Evolutionary conservation across 2,888 invertebrate species (phyloP), one percentile per base, ranked within the genome.

Genomic region (Aricia artaxerxes): DNA sequence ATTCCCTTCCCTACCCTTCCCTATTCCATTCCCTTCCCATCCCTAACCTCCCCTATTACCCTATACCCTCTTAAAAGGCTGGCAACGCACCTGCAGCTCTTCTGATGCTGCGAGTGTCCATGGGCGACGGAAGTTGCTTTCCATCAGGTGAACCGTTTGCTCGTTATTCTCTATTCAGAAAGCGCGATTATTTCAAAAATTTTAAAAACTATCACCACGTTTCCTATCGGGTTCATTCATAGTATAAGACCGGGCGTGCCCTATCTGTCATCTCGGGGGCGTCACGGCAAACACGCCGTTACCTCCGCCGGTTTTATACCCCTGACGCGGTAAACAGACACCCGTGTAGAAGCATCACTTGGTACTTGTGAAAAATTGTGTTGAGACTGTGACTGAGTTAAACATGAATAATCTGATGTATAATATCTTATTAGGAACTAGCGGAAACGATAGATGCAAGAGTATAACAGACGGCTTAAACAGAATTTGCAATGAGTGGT

Each of bases 291-390:
- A 94, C 93, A 93, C 88, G 87, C 87, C 89, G 91, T 90, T 91
- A 93, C 92, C 92, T 91, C 91, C 85, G 88, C 91, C 89, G 91
- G 88, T 92, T 93, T 93, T 92, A 93, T 93, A 90, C 90, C 86
- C 88, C 91, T 73, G 88, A 69, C 69, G 69, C 69, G 69, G 69
- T 69, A 69, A 35, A 69, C 35, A 69, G 35, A 13, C 35, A 38
- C 4, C 64, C 35, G 69, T 35, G 35, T 69, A 69, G 69, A 69
- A 16, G 69, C 1, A 13, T 35, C 4, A 69, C 35, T 69, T 35
- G 85, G 87, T 73, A 49, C 3, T 16, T 16, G 16, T 13, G 57
- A 57, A 57, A 57, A 57, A 57, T 57, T 57, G 13, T 57, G 57
- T 16, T 57, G 57, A 16, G 2, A 44, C 49, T 9, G 49, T 49